A percentile compares a stretch with the other conserved stretches of the same genome.
These are phyloP conservation scores for Pangasius djambal DNA, from an alignment of 2,797 vertebrate genomes.

Conservation along the genomic window DNA sequence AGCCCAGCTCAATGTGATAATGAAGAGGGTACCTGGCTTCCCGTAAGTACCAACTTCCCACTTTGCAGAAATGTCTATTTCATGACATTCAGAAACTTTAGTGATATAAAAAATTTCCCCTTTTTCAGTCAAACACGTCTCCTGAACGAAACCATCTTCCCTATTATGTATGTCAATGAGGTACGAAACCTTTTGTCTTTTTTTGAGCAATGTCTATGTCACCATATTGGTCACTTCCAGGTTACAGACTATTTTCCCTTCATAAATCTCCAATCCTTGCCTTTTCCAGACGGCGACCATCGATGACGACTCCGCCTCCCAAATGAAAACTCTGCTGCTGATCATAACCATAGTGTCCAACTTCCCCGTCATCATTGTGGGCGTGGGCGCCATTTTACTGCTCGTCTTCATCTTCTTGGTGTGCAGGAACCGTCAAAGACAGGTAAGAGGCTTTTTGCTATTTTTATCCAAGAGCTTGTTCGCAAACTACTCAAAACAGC, in stretches of 20 bases:
- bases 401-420: slow-evolving; percentile 76
- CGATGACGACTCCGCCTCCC: slow-evolving; percentile 75
- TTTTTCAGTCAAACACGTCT: slow-evolving; percentile 70
- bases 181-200: too few species aligned
- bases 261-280: slow-evolving; percentile 4
- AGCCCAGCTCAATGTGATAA: slow-evolving; percentile 80
- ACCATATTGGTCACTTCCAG: too few species aligned
- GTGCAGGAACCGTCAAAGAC: slow-evolving; percentile 80
- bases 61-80: not conserved
- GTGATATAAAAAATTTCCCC: not conserved
- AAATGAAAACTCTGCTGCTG: slow-evolving; percentile 77
- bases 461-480: not conserved
- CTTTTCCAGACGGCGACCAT: slow-evolving; percentile 75
- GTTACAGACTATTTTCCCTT: not conserved
- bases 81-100: not conserved
- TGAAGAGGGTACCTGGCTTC: slow-evolving; percentile 77
- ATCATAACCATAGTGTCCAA: slow-evolving; percentile 78
- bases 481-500: not conserved
- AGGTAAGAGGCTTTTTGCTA: slow-evolving; percentile 66
- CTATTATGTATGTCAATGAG: slow-evolving; percentile 85
- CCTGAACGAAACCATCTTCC: slow-evolving; percentile 80
- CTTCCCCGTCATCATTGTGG: slow-evolving; percentile 79
- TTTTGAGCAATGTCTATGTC: not conserved
- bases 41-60: slow-evolving; percentile 70
- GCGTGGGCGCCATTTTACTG: slow-evolving; percentile 77